phyloP scores from a whole-genome alignment of 2,797 vertebrate species.

The Anabas testudineus region DNA sequence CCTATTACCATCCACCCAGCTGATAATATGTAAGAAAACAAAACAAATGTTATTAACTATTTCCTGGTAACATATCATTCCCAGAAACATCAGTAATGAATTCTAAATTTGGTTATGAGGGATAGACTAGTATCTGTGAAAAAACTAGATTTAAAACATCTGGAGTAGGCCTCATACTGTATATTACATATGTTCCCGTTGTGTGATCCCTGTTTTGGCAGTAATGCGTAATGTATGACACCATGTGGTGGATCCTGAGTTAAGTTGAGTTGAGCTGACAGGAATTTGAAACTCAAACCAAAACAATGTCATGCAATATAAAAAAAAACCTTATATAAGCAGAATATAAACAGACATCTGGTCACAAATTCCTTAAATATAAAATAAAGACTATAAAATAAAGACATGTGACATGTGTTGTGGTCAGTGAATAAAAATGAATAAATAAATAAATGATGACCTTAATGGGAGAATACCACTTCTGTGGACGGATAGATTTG shows the following conservation, averaged over 20 bases:
- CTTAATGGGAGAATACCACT: conserved; percentile 99
- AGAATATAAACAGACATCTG: neutral
- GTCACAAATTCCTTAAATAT: neutral
- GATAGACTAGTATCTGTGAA: neutral
- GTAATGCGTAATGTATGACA: neutral
- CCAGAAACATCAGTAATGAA: conserved; percentile 21
- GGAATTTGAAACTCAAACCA: neutral
- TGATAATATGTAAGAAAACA: conserved; percentile 73
- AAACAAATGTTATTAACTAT: conserved; percentile 67
- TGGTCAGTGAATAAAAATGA: neutral
- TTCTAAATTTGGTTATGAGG: conserved; percentile 8
- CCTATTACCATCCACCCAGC: conserved; percentile 73
- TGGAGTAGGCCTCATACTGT: conserved; percentile 19
- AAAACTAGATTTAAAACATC: conserved; percentile 22
- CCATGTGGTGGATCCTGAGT: neutral
- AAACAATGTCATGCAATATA: neutral
- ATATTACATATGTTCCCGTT: conserved; percentile 21
- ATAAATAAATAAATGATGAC: conserved; percentile 69
- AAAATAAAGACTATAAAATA: too few species aligned
- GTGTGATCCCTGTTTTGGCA: conserved; percentile 12
- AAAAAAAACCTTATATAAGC: neutral
- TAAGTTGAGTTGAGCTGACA: neutral
- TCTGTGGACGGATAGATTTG: conserved; percentile 81
- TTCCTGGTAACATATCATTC: conserved; percentile 61
- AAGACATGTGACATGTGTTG: neutral